A percentile compares a stretch with the other conserved stretches of the same genome.
Evolutionary conservation across 1,140 invertebrate genomes (phyloP).

Genomic region (Brachionus sp.): DNA sequence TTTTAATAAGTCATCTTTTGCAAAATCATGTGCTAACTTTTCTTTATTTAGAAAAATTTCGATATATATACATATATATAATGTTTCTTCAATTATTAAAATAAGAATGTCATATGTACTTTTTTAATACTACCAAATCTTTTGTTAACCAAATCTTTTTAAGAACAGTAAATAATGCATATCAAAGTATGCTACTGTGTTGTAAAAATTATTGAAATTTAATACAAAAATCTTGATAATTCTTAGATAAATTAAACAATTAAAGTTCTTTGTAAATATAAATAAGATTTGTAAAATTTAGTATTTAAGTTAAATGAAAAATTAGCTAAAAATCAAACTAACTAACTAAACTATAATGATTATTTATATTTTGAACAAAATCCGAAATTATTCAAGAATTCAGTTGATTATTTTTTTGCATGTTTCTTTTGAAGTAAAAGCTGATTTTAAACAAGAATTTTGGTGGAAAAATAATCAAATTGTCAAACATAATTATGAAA

Average conservation of each 20-base stretch:
- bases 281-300: not conserved
- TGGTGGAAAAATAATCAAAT: not conserved
- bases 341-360: too few relatives aligned
- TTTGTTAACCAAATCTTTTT: not conserved
- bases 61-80: too few relatives aligned
- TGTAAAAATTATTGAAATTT: not conserved
- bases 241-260: not conserved
- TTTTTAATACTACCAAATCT: not conserved
- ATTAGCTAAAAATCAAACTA: too few relatives aligned
- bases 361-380: too few relatives aligned
- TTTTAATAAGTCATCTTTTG: too few relatives aligned
- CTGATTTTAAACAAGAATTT: not conserved
- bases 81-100: too few relatives aligned
- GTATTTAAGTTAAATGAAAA: not conserved
- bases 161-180: not conserved
- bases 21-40: too few relatives aligned
- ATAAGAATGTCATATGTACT: not conserved
- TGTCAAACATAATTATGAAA: not conserved
- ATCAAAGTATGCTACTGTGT: not conserved
- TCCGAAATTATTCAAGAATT: too few relatives aligned
- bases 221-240: not conserved
- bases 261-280: not conserved
- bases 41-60: too few relatives aligned
- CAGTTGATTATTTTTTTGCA: too few relatives aligned
- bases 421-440: not conserved